Evolutionary conservation across 2,888 invertebrate species (phyloP).

Genomic region (Perizoma flavofasciatum): DNA sequence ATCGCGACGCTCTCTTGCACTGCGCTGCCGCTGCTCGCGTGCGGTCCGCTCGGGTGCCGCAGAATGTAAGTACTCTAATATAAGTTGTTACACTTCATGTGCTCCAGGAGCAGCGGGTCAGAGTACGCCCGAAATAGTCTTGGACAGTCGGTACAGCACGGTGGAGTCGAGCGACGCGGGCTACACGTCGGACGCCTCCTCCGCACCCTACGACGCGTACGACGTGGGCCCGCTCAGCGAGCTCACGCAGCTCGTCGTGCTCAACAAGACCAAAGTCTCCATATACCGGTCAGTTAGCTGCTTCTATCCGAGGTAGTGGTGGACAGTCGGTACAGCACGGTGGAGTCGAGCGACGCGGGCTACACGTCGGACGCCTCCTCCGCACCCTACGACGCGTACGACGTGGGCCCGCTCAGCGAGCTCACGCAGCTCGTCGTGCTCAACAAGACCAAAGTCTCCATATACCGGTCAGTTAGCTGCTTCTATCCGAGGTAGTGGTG

Average conservation of each 20-base stretch:
- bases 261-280: slow-evolving; percentile 69
- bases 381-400: slow-evolving; percentile 66
- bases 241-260: slow-evolving; percentile 50
- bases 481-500: slow-evolving; percentile 44
- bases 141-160: slow-evolving; percentile 49
- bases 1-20: too few relatives aligned
- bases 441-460: slow-evolving; percentile 66
- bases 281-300: background rate
- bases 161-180: slow-evolving; percentile 32
- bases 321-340: slow-evolving; percentile 48
- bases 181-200: slow-evolving; percentile 36
- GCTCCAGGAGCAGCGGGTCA: too few relatives aligned
- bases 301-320: slow-evolving; percentile 45
- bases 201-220: slow-evolving; percentile 63
- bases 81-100: too few relatives aligned
- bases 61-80: too few relatives aligned
- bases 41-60: too few relatives aligned
- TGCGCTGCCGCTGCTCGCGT: too few relatives aligned
- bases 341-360: slow-evolving; percentile 32
- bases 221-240: slow-evolving; percentile 76
- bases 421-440: slow-evolving; percentile 55
- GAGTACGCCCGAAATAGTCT: slow-evolving; percentile 43
- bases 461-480: background rate
- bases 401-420: slow-evolving; percentile 74
- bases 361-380: slow-evolving; percentile 36